These are phyloP conservation scores for Cataglyphis livida DNA, from an alignment of 2,888 invertebrate genomes.

Conservation along the genomic window DNA sequence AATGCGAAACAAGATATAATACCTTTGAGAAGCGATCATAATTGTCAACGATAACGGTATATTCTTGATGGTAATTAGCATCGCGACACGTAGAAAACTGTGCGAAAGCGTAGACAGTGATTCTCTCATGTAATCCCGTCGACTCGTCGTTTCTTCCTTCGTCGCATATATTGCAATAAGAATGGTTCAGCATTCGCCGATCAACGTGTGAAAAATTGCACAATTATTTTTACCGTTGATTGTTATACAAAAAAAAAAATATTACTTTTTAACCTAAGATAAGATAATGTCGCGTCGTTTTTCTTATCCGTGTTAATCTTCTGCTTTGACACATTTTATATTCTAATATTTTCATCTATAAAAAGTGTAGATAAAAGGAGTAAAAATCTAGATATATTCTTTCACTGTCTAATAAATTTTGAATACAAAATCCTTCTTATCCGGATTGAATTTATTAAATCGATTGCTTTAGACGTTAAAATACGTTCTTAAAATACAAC, in stretches of 20 bases:
- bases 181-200: background rate
- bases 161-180: background rate
- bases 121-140: constrained; percentile 30
- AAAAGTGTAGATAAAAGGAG: background rate
- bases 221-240: constrained; percentile 6
- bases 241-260: background rate
- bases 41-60: constrained; percentile 34
- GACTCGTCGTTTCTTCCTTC: background rate
- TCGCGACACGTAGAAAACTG: constrained; percentile 4
- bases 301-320: background rate
- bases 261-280: background rate
- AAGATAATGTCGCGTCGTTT: background rate
- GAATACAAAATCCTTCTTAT: background rate
- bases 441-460: background rate
- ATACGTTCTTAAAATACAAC: too few relatives aligned
- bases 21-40: background rate
- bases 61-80: constrained; percentile 17
- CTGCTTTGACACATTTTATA: background rate
- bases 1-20: background rate
- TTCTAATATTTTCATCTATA: background rate
- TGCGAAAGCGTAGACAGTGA: background rate
- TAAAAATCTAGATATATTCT: background rate
- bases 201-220: constrained; percentile 10
- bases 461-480: too few relatives aligned
- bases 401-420: background rate